Evolutionary conservation across 2,888 invertebrate genomes (phyloP), one percentile per base, ranked within the genome.

Genomic region (Trichopria drosophilae): DNA sequence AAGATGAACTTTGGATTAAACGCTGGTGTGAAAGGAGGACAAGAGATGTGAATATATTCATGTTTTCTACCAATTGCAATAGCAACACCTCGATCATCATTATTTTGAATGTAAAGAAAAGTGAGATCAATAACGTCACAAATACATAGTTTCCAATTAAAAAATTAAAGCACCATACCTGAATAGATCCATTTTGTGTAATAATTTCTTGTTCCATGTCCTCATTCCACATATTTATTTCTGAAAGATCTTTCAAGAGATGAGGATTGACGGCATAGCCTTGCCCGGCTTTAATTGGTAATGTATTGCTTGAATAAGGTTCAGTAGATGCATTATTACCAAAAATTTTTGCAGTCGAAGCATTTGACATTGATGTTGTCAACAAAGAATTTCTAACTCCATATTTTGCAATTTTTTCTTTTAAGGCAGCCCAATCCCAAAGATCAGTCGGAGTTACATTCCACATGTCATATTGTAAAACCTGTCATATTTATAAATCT

Each of bases 271-370:
- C 96, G 16, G 96, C 85, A 81, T 93, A 85, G 71, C 96, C 97
- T 78, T 97, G 96, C 0, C 98, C 97, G 2, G 95, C 94, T 4
- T 97, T 78, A 1, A 98, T 97, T 40, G 96, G 80, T 60, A 98
- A 99, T 62, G 99, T 92, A 72, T 99, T 99, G 26, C 93, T 94
- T 1, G 97, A 98, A 75, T 97, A 99, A 0, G 99, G 93, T 76
- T 99, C 98, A 68, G 97, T 89, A 0, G 96, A 93, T 76, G 99
- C 97, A 74, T 98, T 99, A 72, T 99, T 99, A 13, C 98, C 98
- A 31, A 99, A 83, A 69, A 99, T 99, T 78, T 99, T 98, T 2
- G 98, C 97, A 0, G 98, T 98, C 1, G 97, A 96, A 6, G 98
- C 96, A 4, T 98, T 99, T 0, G 98, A 98, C 97, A 98, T 98